A percentile compares a stretch with the other conserved stretches of the same genome.
phyloP scores from a whole-genome alignment of 2,797 vertebrate species.

The Muscicapa striata region DNA sequence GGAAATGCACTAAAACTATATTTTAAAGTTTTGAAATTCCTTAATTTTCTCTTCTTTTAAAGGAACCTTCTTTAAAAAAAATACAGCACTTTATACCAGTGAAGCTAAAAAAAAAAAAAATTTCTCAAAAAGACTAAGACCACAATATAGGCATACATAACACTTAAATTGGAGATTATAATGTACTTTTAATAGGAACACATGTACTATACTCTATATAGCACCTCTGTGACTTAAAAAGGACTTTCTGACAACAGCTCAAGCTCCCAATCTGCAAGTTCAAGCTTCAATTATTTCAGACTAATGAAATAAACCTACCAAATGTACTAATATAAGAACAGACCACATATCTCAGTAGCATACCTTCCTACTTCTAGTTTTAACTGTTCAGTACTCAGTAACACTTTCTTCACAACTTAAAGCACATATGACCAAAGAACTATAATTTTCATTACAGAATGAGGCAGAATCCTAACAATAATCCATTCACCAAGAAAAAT shows the following conservation, averaged over 20 bases:
- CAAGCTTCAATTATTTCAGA: not conserved
- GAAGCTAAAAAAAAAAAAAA: not conserved
- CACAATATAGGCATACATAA: not conserved
- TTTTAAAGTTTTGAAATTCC: not conserved
- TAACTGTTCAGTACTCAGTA: not conserved
- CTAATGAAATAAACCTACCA: not conserved
- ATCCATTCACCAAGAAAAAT: not conserved
- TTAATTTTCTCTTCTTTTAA: not conserved
- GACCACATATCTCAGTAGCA: not conserved
- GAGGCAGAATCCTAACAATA: not conserved
- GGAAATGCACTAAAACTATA: not conserved
- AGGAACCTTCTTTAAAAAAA: not conserved
- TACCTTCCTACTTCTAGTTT: not conserved
- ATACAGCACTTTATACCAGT: not conserved
- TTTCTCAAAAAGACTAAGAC: not conserved
- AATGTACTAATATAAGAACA: not conserved
- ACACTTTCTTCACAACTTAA: not conserved
- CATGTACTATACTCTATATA: not conserved
- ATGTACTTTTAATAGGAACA: not conserved
- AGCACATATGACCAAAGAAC: not conserved
- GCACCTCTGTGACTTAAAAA: not conserved
- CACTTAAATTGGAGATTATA: not conserved
- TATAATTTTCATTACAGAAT: not conserved
- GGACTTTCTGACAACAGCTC: not conserved
- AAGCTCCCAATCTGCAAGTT: not conserved